Percentiles rank a stretch among this genome's conserved stretches.
Conservation (phyloP, 2,888 invertebrate species). For the Machimus atricapillus region DNA sequence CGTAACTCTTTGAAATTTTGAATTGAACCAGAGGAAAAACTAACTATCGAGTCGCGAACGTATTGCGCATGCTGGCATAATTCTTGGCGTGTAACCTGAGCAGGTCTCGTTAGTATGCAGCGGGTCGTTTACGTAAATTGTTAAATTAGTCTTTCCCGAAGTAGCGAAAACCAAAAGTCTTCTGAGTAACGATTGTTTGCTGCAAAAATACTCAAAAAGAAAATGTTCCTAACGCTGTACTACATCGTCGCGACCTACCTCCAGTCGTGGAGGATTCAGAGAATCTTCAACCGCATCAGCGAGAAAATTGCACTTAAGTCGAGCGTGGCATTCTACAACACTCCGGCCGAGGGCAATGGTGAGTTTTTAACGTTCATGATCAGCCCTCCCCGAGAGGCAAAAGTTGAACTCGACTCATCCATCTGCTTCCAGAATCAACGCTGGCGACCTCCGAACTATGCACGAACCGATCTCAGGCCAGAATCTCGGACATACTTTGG, state of each 20-base stretch:
- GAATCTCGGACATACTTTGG: constrained; percentile 61
- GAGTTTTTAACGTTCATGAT: not conserved
- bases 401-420: not conserved
- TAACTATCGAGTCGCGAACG: not conserved
- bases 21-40: not conserved
- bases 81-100: not conserved
- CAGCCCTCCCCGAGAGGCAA: not conserved
- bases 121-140: constrained; percentile 19
- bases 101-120: not conserved
- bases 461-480: constrained; percentile 57
- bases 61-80: constrained; percentile 15
- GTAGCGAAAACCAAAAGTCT: not conserved
- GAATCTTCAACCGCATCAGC: constrained; percentile 72
- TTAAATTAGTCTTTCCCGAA: not conserved
- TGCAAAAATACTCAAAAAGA: constrained; percentile 28
- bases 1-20: not conserved
- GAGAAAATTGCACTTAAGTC: constrained; percentile 68
- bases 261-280: constrained; percentile 79
- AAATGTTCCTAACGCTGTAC: constrained; percentile 80
- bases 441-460: constrained; percentile 60
- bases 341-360: constrained; percentile 63
- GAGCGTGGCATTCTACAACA: constrained; percentile 69
- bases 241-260: constrained; percentile 84
- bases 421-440: constrained; percentile 53
- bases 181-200: not conserved